Evolutionary conservation across 2,797 vertebrate genomes (phyloP).

Genomic region (Luscinia megarhynchos): DNA sequence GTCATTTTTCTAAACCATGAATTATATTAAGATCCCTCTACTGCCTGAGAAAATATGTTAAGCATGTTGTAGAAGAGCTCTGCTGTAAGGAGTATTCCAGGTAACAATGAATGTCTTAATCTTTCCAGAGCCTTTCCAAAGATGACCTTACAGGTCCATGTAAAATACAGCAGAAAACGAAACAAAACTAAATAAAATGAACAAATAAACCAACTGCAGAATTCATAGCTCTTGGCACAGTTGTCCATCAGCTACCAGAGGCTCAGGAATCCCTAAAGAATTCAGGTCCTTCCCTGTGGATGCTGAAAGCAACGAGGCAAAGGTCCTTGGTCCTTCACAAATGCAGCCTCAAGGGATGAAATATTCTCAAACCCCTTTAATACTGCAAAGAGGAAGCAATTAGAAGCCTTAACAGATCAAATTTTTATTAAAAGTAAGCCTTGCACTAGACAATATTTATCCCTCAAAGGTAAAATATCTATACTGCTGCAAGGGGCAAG

Average conservation of each 20-base stretch:
- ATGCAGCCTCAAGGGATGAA: not conserved
- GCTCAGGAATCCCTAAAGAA: not conserved
- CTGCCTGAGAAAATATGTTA: not conserved
- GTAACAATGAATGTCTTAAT: not conserved
- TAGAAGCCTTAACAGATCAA: not conserved
- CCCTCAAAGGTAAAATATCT: not conserved
- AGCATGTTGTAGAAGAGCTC: not conserved
- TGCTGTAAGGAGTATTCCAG: not conserved
- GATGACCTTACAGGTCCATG: not conserved
- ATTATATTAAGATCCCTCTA: not conserved
- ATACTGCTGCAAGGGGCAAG: not conserved
- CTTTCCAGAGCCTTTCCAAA: not conserved
- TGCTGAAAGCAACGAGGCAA: accelerated
- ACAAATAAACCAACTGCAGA: not conserved
- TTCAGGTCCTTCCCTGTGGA: not conserved
- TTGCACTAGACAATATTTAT: not conserved
- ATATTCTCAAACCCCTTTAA: not conserved
- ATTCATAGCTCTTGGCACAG: not conserved
- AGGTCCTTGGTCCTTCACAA: accelerated
- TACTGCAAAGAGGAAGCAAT: not conserved
- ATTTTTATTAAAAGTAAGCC: not conserved
- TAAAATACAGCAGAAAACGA: not conserved
- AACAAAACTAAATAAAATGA: not conserved
- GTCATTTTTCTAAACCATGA: not conserved
- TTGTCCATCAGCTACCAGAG: not conserved